A percentile compares a stretch with the other conserved stretches of the same genome.
Evolutionary conservation across 2,888 invertebrate genomes (phyloP).

Genomic region (Urechis unicinctus): DNA sequence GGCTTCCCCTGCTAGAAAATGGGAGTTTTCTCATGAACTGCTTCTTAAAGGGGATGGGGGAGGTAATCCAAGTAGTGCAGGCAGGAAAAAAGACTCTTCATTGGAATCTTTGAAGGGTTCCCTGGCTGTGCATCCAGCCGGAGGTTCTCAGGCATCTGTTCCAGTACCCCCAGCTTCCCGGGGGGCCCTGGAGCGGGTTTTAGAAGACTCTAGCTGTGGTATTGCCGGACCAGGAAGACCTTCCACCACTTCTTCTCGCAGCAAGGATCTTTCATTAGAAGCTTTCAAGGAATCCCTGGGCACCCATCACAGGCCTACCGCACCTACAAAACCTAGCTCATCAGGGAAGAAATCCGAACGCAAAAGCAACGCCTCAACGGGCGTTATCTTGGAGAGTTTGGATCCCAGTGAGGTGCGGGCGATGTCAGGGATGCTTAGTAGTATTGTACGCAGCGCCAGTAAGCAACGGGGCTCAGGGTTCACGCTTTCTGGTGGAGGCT

Average conservation of each 20-base stretch:
- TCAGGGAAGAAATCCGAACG: background rate
- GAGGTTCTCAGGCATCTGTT: too few species aligned
- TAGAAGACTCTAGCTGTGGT: background rate
- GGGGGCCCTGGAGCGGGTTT: constrained; percentile 6
- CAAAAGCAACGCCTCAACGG: constrained; percentile 8
- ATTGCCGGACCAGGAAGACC: background rate
- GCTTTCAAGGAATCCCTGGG: constrained; percentile 25
- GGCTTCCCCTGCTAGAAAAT: background rate
- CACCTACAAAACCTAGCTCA: too few species aligned
- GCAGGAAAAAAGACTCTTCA: background rate
- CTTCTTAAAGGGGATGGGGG: constrained; percentile 1
- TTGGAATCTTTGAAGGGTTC: background rate
- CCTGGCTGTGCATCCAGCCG: too few species aligned
- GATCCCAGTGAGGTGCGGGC: constrained; percentile 41
- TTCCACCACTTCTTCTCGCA: background rate
- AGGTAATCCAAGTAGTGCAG: background rate
- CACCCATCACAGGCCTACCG: constrained; percentile 6
- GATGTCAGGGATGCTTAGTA: constrained; percentile 44
- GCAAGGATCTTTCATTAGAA: constrained; percentile 28
- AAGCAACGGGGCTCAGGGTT: constrained; percentile 37
- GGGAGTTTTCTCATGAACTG: constrained; percentile 5
- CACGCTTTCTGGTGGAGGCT: constrained; percentile 27
- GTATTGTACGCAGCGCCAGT: constrained; percentile 39
- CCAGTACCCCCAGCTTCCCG: background rate
- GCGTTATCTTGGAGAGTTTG: constrained; percentile 36